A percentile compares a stretch with the other conserved stretches of the same genome.
phyloP scores from a whole-genome alignment of 2,113 vertebrate species.

The Potamarius usumacintae region DNA sequence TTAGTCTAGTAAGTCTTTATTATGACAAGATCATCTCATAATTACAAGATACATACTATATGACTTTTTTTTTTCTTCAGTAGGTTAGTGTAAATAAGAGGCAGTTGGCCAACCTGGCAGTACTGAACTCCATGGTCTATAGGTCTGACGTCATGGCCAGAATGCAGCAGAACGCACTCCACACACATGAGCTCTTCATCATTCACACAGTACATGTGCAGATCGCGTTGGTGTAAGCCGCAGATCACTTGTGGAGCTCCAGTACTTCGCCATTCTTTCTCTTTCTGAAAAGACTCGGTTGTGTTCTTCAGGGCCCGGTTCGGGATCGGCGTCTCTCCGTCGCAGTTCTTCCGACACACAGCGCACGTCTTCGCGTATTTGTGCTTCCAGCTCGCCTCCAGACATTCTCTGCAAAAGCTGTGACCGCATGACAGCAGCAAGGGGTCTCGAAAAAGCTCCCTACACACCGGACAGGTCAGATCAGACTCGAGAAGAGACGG shows the following conservation, averaged over 20 bases:
- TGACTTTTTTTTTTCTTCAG: background rate
- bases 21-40: too few species aligned
- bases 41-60: too few species aligned
- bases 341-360: slow-evolving; percentile 56
- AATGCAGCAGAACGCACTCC: slow-evolving; percentile 66
- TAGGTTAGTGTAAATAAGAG: background rate
- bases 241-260: slow-evolving; percentile 46
- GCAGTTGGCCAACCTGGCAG: slow-evolving; percentile 62
- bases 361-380: slow-evolving; percentile 54
- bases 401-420: slow-evolving; percentile 69
- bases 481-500: slow-evolving; percentile 58
- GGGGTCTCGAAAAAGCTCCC: slow-evolving; percentile 63
- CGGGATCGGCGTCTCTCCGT: slow-evolving; percentile 45
- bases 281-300: slow-evolving; percentile 60
- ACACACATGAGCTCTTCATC: slow-evolving; percentile 72
- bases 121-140: slow-evolving; percentile 44
- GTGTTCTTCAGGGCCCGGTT: slow-evolving; percentile 65
- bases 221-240: slow-evolving; percentile 63
- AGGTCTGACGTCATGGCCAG: slow-evolving; percentile 54
- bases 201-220: slow-evolving; percentile 72
- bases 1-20: too few species aligned
- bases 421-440: slow-evolving; percentile 68
- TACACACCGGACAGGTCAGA: slow-evolving; percentile 71
- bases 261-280: slow-evolving; percentile 30
- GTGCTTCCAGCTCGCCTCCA: slow-evolving; percentile 37